phyloP scores from a whole-genome alignment of 1,140 invertebrate species.

The Bombus terrestris region DNA sequence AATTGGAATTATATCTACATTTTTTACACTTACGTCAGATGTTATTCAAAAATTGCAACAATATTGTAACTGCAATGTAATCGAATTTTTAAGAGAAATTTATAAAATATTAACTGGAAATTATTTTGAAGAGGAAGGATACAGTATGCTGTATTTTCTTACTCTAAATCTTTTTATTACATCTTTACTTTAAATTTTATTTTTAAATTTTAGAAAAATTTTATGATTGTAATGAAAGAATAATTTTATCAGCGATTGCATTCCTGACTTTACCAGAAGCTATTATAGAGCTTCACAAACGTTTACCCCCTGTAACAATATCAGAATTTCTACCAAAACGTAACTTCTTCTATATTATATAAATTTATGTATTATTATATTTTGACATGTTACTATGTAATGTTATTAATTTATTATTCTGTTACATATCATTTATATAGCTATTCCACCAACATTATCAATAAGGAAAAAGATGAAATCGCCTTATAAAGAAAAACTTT shows the following conservation, averaged over 20 bases:
- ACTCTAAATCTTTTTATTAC: slow-evolving; percentile 1
- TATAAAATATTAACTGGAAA: slow-evolving; percentile 75
- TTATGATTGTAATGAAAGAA: slow-evolving; percentile 76
- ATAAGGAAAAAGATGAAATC: slow-evolving; percentile 50
- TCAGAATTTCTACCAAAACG: slow-evolving; percentile 70
- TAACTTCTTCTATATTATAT: slow-evolving; percentile 49
- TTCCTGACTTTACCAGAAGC: slow-evolving; percentile 76
- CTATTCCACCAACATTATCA: slow-evolving; percentile 23
- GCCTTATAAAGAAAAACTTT: slow-evolving; percentile 70
- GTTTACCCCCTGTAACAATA: slow-evolving; percentile 66
- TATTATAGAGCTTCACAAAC: slow-evolving; percentile 71
- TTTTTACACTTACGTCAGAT: slow-evolving; percentile 64
- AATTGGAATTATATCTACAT: slow-evolving; percentile 76
- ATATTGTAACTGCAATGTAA: slow-evolving; percentile 61
- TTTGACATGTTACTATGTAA: neutral
- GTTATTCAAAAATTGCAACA: slow-evolving; percentile 67
- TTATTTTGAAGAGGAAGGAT: slow-evolving; percentile 75
- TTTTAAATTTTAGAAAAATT: slow-evolving; percentile 65
- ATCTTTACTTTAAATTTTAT: slow-evolving; percentile 25
- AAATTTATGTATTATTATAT: neutral
- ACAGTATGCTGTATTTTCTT: slow-evolving; percentile 65
- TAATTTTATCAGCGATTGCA: slow-evolving; percentile 77
- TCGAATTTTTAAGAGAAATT: slow-evolving; percentile 74
- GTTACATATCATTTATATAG: slow-evolving; percentile 46
- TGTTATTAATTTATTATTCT: neutral